Evolutionary conservation across 1,140 invertebrate genomes (phyloP), one percentile per base, ranked within the genome.

Genomic region (Drosophila hydei): DNA sequence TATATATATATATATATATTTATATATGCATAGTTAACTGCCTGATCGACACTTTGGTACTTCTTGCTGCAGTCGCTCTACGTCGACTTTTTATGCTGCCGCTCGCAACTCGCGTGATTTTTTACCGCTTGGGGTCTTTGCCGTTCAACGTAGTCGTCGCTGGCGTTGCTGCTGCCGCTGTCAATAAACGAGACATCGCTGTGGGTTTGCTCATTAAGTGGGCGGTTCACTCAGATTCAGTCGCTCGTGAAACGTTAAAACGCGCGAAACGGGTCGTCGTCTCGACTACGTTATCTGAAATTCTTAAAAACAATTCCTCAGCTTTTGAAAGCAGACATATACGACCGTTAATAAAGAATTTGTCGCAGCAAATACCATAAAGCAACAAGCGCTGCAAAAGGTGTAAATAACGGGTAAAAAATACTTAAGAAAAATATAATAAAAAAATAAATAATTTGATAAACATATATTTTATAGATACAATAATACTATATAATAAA

Each of bases 41-140:
- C 61, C 70, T 71, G 81, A 87, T 85, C 81, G 81, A 71, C 81
- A 87, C 50, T 85, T 83, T 83, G 79, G 79, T 79, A 81, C 75
- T 83, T 68, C 64, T 69, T 71, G 77, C 72, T 71, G 33, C 27
- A 42, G 33, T 25, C 25, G 56, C 68, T 63, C 50, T 33, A 54
- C 59, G 64, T 51, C 58, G 30, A 40, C 36, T 56, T 72, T 72
- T 72, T 80, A 77, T 85, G 81, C 80, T 80, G 62, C 55, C 77
- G 77, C 81, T 85, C 68, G 63, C 79, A 69, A 76, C 76, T 84
- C 81, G 81, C 83, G 81, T 85, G 81, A 87, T 30, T 30, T 30
- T 64, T 69, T 21, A 60, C 48, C 63, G 54, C 74, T 77, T 71
- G 55, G 48, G 75, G 64, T 87, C 65, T 69, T 84, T 50, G 51